Base-by-base conservation (phyloP, 2,888 invertebrate species). In the Pammene fasciana region DNA sequence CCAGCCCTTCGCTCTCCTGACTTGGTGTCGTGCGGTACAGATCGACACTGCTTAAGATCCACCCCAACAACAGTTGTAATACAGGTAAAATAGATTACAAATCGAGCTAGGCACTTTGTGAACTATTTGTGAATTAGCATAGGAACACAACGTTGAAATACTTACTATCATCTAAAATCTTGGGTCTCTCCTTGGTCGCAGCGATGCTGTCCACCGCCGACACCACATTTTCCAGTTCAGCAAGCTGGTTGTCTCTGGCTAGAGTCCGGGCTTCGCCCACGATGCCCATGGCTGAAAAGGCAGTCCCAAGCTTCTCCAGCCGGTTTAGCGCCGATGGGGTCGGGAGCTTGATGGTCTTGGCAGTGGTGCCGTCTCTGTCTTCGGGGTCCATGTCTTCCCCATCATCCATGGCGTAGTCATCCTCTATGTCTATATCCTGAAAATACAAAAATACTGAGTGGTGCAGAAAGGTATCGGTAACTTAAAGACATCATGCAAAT, bases 181-280 rank as follows among this genome's bases (percentile, higher is more conserved):
- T 84, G 0, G 92, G 92, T 16, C 91, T 76, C 41, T 86, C 86
- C 38, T 89, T 88, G 4, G 92, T 92, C 0, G 90, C 89, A 0
- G 88, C 86, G 0, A 92, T 84, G 0, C 86, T 83, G 38, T 88
- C 88, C 0, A 82, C 82, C 1, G 88, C 87, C 0, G 87, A 86
- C 1, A 86, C 75, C 9, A 85, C 78, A 0, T 80, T 79, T 52
- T 62, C 62, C n/a, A 74, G 75, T 62, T 75, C 78, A 0, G 73
- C 75, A 0, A 78, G 67, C 16, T 79, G 82, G 0, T 77, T 74
- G 14, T 18, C 41, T 38, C 50, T 41, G n/a, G 9, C 10, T n/a
- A 18, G 2, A 13, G 62, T 18, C n/a, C 41, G 50, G 18, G 18
- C 52, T 8, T 18, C 50, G 41, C 41, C 41, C 10, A 52, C 26